Conservation (phyloP, 2,888 invertebrate genomes). For the Halictus ligatus region DNA sequence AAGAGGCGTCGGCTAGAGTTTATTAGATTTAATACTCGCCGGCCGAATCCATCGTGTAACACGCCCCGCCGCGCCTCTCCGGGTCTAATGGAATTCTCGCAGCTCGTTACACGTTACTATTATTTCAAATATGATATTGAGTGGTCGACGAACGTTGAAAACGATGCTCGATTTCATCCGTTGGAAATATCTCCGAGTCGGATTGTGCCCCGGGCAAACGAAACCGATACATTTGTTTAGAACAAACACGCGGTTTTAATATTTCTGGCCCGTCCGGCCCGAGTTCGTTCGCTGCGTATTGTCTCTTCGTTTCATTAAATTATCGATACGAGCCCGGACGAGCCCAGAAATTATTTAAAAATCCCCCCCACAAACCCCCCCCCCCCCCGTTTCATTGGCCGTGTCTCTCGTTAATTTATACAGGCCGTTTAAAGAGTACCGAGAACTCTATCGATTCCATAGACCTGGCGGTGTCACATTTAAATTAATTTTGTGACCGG, state of each 20-base stretch:
- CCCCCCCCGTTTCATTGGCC: not conserved
- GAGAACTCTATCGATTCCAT: not conserved
- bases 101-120: constrained; percentile 3
- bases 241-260: not conserved
- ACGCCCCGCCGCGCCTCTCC: not conserved
- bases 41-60: constrained; percentile 14
- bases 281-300: not conserved
- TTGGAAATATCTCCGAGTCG: not conserved
- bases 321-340: too few species aligned
- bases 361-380: too few species aligned
- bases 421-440: not conserved
- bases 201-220: not conserved
- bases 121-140: not conserved
- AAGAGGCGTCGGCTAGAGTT: constrained; percentile 56
- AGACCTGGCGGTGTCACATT: not conserved
- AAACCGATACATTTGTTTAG: not conserved
- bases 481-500: not conserved
- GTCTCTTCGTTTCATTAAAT: not conserved
- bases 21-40: constrained; percentile 63
- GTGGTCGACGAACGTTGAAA: not conserved
- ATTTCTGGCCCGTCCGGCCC: too few species aligned
- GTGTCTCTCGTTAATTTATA: not conserved
- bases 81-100: constrained; percentile 1
- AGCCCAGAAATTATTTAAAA: not conserved
- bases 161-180: constrained; percentile 1